Evolutionary conservation across 2,888 invertebrate species (phyloP), one percentile per base, ranked within the genome.

Genomic region (Carcina quercana): DNA sequence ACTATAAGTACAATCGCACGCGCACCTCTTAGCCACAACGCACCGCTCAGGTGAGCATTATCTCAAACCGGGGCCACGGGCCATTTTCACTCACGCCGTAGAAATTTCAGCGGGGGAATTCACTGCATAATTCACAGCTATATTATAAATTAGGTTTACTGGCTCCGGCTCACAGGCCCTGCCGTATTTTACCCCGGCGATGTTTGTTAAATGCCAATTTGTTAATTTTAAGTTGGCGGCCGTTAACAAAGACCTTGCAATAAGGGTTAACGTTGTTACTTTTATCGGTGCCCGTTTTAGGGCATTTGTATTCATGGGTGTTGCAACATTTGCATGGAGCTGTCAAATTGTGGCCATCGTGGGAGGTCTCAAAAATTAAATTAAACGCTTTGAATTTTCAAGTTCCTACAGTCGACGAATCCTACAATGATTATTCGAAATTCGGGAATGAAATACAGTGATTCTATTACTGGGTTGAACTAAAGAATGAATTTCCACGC

Each of bases 111-210:
- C 51, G 42, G n/a, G 50, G 51, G 49, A 65, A 67, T 65, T 66
- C 61, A 63, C 62, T 63, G 64, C 59, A 66, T 65, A 66, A 70
- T 69, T 68, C 59, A 65, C 58, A 49, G 51, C 54, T 58, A 61
- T 62, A 64, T 60, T 67, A 65, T 66, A 66, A 65, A 67, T 67
- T 61, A 59, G 53, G 44, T 61, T 57, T 51, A 61, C 58, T 45
- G 45, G 44, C 46, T 40, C 25, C 13, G 33, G 14, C 25, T 32
- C 19, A n/a, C n/a, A n/a, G n/a, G n/a, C 32, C 42, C 38, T 28
- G 48, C 50, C 53, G 59, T 66, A 62, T 57, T 62, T 62, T 55
- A 60, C 59, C 53, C 52, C 43, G 43, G 42, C 51, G 45, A 41
- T 59, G 58, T 64, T 59, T 58, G 57, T 56, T 59, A 53, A 58